phyloP scores from a whole-genome alignment of 2,888 invertebrate species.

The Liposcelis brunnea region DNA sequence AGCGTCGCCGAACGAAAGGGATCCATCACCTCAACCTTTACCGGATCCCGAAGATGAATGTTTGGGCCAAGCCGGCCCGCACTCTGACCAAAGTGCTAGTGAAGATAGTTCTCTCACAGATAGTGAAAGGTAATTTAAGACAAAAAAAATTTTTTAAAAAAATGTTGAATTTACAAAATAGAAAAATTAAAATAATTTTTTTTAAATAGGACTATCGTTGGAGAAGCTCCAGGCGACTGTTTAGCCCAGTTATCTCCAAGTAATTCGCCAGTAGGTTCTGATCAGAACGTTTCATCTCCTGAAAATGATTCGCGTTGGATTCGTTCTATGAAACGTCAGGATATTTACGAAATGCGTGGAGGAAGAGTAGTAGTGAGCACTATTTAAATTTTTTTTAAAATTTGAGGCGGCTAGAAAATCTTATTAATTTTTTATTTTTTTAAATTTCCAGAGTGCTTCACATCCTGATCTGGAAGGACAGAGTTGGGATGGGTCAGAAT shows the following conservation, averaged over 20 bases:
- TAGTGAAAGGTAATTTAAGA: conserved; percentile 35
- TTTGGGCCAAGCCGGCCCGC: conserved; percentile 17
- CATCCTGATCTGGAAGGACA: no score
- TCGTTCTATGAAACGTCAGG: no score
- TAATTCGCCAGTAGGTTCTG: conserved; percentile 21
- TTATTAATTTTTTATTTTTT: no score
- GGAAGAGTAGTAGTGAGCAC: conserved; percentile 9
- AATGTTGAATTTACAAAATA: no score
- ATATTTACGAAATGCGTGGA: background rate
- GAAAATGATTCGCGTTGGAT: conserved; percentile 20
- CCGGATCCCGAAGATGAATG: conserved; percentile 15
- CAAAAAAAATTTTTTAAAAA: background rate
- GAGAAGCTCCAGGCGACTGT: conserved; percentile 35
- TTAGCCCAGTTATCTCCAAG: conserved; percentile 22
- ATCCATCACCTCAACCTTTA: conserved; percentile 14
- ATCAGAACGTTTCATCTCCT: conserved; percentile 20
- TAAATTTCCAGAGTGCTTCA: no score
- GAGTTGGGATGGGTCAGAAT: conserved; percentile 23
- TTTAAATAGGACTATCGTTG: conserved; percentile 33
- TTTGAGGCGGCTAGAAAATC: no score
- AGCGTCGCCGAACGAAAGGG: background rate
- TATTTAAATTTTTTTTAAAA: conserved; percentile 2
- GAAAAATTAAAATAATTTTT: conserved; percentile 3
- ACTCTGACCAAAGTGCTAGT: conserved; percentile 47
- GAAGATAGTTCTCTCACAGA: conserved; percentile 62